Evolutionary conservation across 2,888 invertebrate genomes (phyloP).

Genomic region (Rhimphoctona megacephalus): DNA sequence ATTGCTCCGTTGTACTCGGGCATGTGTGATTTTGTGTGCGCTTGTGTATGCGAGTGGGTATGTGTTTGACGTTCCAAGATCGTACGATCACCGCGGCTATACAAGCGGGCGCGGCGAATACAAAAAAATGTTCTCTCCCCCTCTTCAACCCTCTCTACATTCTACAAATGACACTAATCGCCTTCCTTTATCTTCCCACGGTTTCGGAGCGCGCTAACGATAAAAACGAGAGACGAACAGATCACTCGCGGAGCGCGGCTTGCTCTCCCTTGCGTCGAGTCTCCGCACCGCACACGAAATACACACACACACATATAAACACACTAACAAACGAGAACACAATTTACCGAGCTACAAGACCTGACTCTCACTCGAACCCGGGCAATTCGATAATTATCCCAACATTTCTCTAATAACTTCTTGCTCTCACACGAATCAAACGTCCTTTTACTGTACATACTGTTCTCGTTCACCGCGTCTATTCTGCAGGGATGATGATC

Average conservation of each 20-base stretch:
- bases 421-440: slow-evolving; percentile 70
- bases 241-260: slow-evolving; percentile 62
- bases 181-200: slow-evolving; percentile 85
- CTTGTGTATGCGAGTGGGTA: neutral
- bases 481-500: slow-evolving; percentile 47
- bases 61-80: slow-evolving; percentile 40
- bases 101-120: slow-evolving; percentile 53
- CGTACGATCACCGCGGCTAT: slow-evolving; percentile 53
- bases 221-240: slow-evolving; percentile 76
- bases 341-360: slow-evolving; percentile 65
- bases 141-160: slow-evolving; percentile 70
- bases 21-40: neutral
- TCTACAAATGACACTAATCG: slow-evolving; percentile 84
- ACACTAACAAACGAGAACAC: slow-evolving; percentile 39
- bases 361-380: slow-evolving; percentile 73
- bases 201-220: slow-evolving; percentile 76
- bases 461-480: slow-evolving; percentile 11
- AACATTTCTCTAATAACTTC: slow-evolving; percentile 81
- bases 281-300: slow-evolving; percentile 14
- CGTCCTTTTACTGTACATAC: slow-evolving; percentile 56
- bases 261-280: slow-evolving; percentile 16
- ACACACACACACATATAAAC: slow-evolving; percentile 1
- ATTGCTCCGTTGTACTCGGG: slow-evolving; percentile 23
- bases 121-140: slow-evolving; percentile 79
- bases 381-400: slow-evolving; percentile 83